These are phyloP conservation scores for Paramormyrops hopkinsi DNA, from an alignment of 2,797 vertebrate species.

Conservation along the genomic window DNA sequence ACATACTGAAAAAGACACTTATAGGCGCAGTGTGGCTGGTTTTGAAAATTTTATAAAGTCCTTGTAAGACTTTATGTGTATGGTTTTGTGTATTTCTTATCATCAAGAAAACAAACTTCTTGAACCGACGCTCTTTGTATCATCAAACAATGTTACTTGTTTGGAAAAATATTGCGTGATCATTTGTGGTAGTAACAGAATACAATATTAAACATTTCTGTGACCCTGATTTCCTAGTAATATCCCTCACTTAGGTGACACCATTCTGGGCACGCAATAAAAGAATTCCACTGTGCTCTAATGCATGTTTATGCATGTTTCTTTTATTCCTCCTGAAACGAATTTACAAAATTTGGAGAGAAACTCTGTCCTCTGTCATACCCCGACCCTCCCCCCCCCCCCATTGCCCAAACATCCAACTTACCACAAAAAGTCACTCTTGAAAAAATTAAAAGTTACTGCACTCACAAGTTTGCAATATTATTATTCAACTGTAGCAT, in stretches of 20 bases:
- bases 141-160: background rate
- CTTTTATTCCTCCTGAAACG: background rate
- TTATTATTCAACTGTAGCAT: background rate
- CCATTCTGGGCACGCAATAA: background rate
- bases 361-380: background rate
- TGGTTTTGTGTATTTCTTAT: background rate
- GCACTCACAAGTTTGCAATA: background rate
- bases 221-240: background rate
- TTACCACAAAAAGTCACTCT: background rate
- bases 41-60: background rate
- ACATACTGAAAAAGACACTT: background rate
- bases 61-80: background rate
- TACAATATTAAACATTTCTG: background rate
- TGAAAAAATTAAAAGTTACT: background rate
- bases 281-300: background rate
- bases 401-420: background rate
- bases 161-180: background rate
- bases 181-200: background rate
- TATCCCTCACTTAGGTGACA: background rate
- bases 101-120: background rate
- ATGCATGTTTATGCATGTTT: conserved; percentile 9
- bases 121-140: background rate
- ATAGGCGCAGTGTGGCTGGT: background rate
- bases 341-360: background rate
- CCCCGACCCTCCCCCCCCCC: background rate